Base-by-base conservation (phyloP, 2,113 vertebrate species). In the Microtus richardsoni region DNA sequence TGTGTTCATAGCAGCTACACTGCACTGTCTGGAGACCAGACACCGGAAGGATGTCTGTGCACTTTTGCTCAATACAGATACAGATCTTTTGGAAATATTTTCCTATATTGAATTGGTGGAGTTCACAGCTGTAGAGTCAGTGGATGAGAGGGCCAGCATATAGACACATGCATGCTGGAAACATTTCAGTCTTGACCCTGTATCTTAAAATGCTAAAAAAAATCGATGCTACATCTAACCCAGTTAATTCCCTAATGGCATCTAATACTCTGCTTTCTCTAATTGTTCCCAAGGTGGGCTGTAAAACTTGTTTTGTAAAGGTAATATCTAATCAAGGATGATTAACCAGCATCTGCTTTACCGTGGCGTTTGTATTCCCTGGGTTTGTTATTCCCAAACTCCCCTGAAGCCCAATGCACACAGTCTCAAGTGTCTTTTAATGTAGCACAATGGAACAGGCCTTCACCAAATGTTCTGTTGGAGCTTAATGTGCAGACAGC, bases 171-270 rank as follows among this genome's bases (percentile, higher is more conserved):
- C 49, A 39, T 39, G 5, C 41, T 49, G 88, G 83, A 83, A 26
- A 12, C 41, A 12, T 54, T 74, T 70, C 44, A 19, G 0, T 49
- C 47, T 75, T 33, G 47, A 24, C 41, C 5, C 41, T 17, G 2
- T 52, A 6, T 52, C 39, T 79, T 77, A 19, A n/a, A 39, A 7
- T 44, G 74, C 78, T n/a, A 41, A 77, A 60, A 77, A 60, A 78
- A 52, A 3, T 16, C 0, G 14, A 49, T 9, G 24, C 36, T 44
- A 4, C 7, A 8, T 4, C 8, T 39, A 78, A 13, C 26, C 7
- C 54, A 5, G 7, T 19, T 33, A 84, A 33, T 5, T 44, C 71
- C 54, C 85, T 54, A 44, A 19, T 44, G 36, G 36, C 13, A 9
- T 47, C 66, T 54, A 3, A 58, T 33, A 6, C 36, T 86, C 80